A percentile compares a stretch with the other conserved stretches of the same genome.
These are phyloP conservation scores for Temnothorax longispinosus DNA, from an alignment of 1,140 invertebrate genomes.

Conservation along the genomic window DNA sequence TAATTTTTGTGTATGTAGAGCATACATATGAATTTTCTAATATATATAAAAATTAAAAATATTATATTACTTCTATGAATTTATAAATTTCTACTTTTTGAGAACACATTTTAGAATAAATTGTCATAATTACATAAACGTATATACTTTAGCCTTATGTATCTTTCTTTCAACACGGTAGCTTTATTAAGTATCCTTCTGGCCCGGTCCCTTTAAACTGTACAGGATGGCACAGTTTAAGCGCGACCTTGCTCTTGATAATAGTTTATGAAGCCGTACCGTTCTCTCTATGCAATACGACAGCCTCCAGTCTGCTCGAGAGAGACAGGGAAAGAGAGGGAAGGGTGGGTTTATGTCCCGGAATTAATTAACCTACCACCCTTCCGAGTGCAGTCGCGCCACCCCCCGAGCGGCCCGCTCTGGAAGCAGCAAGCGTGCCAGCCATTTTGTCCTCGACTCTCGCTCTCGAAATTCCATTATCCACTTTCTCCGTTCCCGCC, in stretches of 20 bases:
- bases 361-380: constrained; percentile 85
- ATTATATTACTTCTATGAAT: not conserved
- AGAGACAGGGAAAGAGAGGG: constrained; percentile 39
- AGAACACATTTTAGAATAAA: not conserved
- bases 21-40: not conserved
- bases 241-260: constrained; percentile 83
- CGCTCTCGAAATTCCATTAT: constrained; percentile 84
- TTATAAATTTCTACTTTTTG: not conserved
- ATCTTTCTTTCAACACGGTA: not conserved
- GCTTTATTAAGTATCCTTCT: constrained; percentile 74
- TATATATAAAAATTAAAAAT: too few relatives aligned
- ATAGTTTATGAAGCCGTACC: constrained; percentile 82
- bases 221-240: constrained; percentile 82
- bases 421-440: constrained; percentile 76
- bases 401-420: constrained; percentile 65
- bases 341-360: constrained; percentile 81
- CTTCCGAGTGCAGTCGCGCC: constrained; percentile 71
- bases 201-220: constrained; percentile 80
- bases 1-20: not conserved
- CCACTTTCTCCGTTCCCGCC: constrained; percentile 70
- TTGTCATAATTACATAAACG: not conserved
- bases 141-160: not conserved
- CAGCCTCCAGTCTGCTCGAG: constrained; percentile 59
- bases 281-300: constrained; percentile 70
- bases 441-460: constrained; percentile 82